Evolutionary conservation across 2,888 invertebrate genomes (phyloP).

Genomic region (Drosophila trichaetosa): DNA sequence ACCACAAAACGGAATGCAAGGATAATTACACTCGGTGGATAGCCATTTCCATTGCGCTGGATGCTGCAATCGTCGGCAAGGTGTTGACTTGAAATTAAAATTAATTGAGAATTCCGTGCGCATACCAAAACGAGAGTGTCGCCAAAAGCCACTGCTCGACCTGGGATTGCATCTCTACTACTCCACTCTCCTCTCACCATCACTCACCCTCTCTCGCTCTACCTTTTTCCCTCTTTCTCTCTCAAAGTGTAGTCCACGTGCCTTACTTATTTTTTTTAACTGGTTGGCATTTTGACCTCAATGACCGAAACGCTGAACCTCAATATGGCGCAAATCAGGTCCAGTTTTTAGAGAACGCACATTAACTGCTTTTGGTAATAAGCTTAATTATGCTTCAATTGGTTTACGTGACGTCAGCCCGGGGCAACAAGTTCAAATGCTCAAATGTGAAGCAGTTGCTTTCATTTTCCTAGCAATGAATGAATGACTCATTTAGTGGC

Average conservation of each 20-base stretch:
- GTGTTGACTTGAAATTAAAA: slow-evolving; percentile 83
- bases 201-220: background rate
- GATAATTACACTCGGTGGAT: slow-evolving; percentile 62
- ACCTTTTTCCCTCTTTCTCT: background rate
- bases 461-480: slow-evolving; percentile 15
- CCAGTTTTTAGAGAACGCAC: slow-evolving; percentile 46
- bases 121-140: slow-evolving; percentile 72
- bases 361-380: slow-evolving; percentile 75
- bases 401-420: slow-evolving; percentile 68
- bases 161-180: slow-evolving; percentile 28
- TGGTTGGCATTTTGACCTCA: slow-evolving; percentile 37
- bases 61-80: slow-evolving; percentile 64
- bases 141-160: slow-evolving; percentile 48
- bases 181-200: background rate
- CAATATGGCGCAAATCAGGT: slow-evolving; percentile 51
- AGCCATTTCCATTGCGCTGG: slow-evolving; percentile 7
- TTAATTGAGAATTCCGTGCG: slow-evolving; percentile 82
- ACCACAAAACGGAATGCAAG: slow-evolving; percentile 65
- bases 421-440: slow-evolving; percentile 39
- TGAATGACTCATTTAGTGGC: slow-evolving; percentile 41
- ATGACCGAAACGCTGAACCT: slow-evolving; percentile 43
- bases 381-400: slow-evolving; percentile 82
- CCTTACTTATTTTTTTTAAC: slow-evolving; percentile 13
- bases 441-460: slow-evolving; percentile 36
- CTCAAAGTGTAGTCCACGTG: slow-evolving; percentile 7